A percentile compares a stretch with the other conserved stretches of the same genome.
Evolutionary conservation across 2,113 vertebrate species (phyloP).

Genomic region (Lipophrys pholis): DNA sequence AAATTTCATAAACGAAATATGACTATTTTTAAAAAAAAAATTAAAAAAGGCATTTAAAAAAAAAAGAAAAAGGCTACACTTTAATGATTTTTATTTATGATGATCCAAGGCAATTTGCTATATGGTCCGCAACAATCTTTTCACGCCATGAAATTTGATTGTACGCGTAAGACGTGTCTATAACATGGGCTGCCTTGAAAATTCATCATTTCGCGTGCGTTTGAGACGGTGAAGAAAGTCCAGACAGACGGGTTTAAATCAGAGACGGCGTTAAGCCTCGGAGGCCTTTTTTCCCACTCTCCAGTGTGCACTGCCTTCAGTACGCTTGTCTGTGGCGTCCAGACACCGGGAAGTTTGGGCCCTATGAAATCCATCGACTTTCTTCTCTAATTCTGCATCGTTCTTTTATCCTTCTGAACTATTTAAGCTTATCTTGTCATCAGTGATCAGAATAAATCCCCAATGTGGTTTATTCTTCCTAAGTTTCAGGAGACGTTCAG

Average conservation of each 20-base stretch:
- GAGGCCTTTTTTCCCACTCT: neutral
- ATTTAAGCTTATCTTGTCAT: too few relatives aligned
- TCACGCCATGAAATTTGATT: conserved; percentile 23
- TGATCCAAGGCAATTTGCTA: neutral
- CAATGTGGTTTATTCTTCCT: too few relatives aligned
- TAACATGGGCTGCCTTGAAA: conserved; percentile 24
- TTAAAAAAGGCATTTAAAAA: too few relatives aligned
- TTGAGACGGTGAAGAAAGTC: neutral
- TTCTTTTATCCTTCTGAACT: too few relatives aligned
- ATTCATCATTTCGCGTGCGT: conserved; percentile 19
- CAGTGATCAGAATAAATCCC: too few relatives aligned
- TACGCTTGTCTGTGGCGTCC: neutral
- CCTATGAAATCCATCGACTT: too few relatives aligned
- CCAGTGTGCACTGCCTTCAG: neutral
- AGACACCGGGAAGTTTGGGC: too few relatives aligned
- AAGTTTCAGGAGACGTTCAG: too few relatives aligned
- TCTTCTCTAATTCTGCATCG: neutral
- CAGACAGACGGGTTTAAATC: conserved; percentile 10
- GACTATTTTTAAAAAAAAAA: conserved; percentile 60
- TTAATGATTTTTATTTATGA: conserved; percentile 17
- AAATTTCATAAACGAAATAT: conserved; percentile 42
- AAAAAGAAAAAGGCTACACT: too few relatives aligned
- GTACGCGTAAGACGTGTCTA: conserved; percentile 11
- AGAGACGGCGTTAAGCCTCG: neutral
- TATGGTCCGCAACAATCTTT: conserved; percentile 25